Evolutionary conservation across 2,113 vertebrate species (phyloP), one percentile per base, ranked within the genome.

Genomic region (Calyptomena viridis): DNA sequence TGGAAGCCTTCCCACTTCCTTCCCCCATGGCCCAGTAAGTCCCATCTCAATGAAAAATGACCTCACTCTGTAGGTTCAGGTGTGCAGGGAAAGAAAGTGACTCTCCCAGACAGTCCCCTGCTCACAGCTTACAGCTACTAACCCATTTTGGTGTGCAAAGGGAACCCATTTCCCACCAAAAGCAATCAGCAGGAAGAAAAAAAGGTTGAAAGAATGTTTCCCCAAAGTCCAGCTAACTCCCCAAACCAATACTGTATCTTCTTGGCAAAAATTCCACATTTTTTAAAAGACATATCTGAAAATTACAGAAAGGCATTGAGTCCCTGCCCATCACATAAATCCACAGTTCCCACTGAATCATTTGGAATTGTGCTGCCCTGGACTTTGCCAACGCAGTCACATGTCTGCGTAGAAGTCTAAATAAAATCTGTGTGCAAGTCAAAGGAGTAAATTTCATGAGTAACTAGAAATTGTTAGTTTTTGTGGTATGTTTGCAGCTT

Each of bases 241-340:
- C 53, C 66, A 94, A 87, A 95, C 33, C 31, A 56, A 60, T 27
- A 66, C 74, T 68, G 40, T 40, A 77, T 91, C 74, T 94, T 58
- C 86, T 89, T 93, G 93, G 94, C 81, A 95, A 80, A 66, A 89
- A 49, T 2, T 39, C 24, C 33, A 40, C 80, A 40, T 86, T 94
- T 90, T 94, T 93, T 14, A 12, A 59, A 86, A 79, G 53, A 58
- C 28, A 12, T 89, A 91, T 89, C 84, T 91, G 89, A 94, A 95
- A 94, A 89, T 89, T 94, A 72, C 76, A 92, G 94, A 77, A 89
- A 89, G 66, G 62, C 84, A 58, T 5, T 52, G 91, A 76, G 77
- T 84, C 66, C n/a, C 69, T 82, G 81, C 86, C 91, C 72, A 50
- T 89, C 58, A 20, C 82, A 73, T 52, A 94, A 95, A 95, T 87